Conservation (phyloP, 2,888 invertebrate genomes). For the Escarpia spicata region DNA sequence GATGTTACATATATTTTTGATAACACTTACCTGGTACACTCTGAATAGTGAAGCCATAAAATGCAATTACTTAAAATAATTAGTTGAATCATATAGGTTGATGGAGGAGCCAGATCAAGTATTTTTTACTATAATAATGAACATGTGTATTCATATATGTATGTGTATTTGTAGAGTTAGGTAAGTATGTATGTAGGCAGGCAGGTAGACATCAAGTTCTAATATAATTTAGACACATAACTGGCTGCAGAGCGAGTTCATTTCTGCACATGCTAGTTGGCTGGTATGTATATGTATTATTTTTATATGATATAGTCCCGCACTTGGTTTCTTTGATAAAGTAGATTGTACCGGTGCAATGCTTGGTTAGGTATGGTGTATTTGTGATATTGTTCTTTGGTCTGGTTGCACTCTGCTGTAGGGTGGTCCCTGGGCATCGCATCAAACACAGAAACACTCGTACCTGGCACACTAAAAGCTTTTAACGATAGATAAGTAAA, state of each 20-base stretch:
- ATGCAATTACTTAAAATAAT: neutral
- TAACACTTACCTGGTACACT: neutral
- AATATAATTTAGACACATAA: neutral
- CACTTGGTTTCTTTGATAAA: neutral
- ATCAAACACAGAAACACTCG: neutral
- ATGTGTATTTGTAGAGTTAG: too few relatives aligned
- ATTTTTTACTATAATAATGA: too few relatives aligned
- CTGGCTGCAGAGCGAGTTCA: neutral
- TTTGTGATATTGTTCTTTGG: neutral
- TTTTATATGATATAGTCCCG: neutral
- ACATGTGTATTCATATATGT: too few relatives aligned
- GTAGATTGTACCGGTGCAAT: neutral
- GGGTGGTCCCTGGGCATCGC: neutral
- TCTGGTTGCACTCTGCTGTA: neutral
- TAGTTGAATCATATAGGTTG: neutral
- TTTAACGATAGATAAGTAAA: neutral
- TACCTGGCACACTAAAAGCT: neutral
- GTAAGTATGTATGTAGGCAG: neutral
- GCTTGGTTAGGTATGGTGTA: neutral
- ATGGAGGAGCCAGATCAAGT: neutral
- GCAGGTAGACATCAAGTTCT: neutral
- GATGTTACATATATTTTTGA: neutral
- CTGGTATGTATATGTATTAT: neutral
- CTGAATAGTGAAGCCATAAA: neutral
- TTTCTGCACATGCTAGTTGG: neutral